Base-by-base conservation (phyloP, 2,888 invertebrate species). In the Parthenolecanium corni region DNA sequence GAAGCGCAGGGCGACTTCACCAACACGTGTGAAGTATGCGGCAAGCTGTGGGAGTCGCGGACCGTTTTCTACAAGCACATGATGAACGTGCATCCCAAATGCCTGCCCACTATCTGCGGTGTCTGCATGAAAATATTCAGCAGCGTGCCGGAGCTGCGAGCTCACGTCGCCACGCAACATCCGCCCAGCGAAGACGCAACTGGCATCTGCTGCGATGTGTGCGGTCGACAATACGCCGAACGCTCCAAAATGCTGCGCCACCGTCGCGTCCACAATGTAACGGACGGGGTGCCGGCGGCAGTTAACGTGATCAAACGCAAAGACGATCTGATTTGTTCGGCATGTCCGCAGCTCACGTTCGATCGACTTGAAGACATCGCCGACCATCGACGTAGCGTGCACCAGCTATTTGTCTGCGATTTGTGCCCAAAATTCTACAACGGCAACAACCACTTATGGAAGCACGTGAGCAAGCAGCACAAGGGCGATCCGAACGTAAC, bases 351-450 rank as follows among this genome's bases (percentile, higher is more conserved):
- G 23, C 57, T 66, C 31, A 69, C 53, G 68, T 80, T 79, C 67
- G 70, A 74, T 16, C 73, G 71, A 49, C 74, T 78, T 62, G 77
- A 77, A 57, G 77, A 77, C 31, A 74, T 80, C 38, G 77, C 77
- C 65, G 74, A 76, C 61, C 81, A 81, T 67, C 72, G 79, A 12
- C 71, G 78, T 40, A 73, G 74, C 40, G 71, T 74, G 31, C 81
- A 81, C 68, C 76, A 75, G 31, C 76, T 79, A 9, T 80, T 79
- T 67, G 80, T 80, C 5, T 81, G 81, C 68, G 80, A 81, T 71
- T 70, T 81, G 6, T 81, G 81, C 68, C 78, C 77, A 67, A 81
- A 81, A 68, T 80, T 77, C 67, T 81, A 81, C 67, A 80, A 80
- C 0, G 72, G 80, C 12, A 80, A 79, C 23, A 80, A 80, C 11